Base-by-base conservation (phyloP, 2,888 invertebrate species). In the Brachypalpus laphriformis region DNA sequence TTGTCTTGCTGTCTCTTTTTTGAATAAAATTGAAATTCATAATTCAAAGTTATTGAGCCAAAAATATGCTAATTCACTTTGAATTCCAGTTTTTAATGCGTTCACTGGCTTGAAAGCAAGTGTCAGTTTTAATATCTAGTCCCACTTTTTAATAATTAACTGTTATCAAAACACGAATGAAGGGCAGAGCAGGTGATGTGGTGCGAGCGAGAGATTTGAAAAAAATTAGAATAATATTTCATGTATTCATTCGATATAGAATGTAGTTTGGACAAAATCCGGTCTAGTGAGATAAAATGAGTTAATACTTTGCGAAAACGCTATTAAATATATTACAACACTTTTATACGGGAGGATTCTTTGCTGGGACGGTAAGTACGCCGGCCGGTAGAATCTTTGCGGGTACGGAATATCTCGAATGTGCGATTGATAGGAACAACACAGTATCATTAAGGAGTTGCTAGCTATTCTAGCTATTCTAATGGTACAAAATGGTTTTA, bases 101-200 rank as follows among this genome's bases (percentile, higher is more conserved):
- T 74, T 66, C 80, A 74, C 80, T 74, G 80, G 80, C 74, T 66
- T 57, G 59, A 65, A 80, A 72, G 59, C 74, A 74, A 49, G 66
- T 61, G 51, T 61, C 65, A 57, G 57, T 59, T 54, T 66, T 31
- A 66, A 66, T 80, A 66, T 59, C 9, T 66, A 65, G 49, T 65
- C 63, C 45, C 47, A 47, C 31, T 47, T 49, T 40, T 34, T 34
- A 34, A 40, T 40, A 40, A 40, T 40, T 40, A 40, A 47, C 31
- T 61, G 45, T 20, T 47, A 31, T 63, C 18, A 47, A 25, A 18
- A 14, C 18, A 16, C 8, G 20, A 45, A 9, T 31, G 16, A 45
- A 45, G 42, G 31, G 54, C 45, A 45, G n/a, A 63, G 7, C 40
- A 9, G 22, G 37, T 16, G 59, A 8, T 14, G 37, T 20, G 16